Evolutionary conservation across 2,797 vertebrate species (phyloP).

Genomic region (Lutjanus argentimaculatus): DNA sequence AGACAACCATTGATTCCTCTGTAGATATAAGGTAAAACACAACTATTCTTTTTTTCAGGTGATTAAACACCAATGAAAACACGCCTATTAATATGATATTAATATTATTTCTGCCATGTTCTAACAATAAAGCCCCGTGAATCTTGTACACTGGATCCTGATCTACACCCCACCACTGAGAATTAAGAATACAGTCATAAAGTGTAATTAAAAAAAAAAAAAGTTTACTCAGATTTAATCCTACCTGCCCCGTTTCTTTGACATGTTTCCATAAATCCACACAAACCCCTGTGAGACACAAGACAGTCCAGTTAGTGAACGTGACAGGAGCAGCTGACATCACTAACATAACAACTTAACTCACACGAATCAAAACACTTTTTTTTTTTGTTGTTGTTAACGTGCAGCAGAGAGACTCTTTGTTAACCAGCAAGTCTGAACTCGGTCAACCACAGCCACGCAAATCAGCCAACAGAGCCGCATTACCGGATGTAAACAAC

Average conservation of each 20-base stretch:
- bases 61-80: no score
- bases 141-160: no score
- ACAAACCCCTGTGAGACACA: slow-evolving; percentile 74
- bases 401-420: not conserved
- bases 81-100: no score
- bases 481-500: slow-evolving; percentile 85
- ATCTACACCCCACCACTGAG: no score
- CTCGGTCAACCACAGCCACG: slow-evolving; percentile 28
- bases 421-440: not conserved
- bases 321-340: not conserved
- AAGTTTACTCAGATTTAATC: slow-evolving; percentile 27
- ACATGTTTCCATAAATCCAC: slow-evolving; percentile 90
- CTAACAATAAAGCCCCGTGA: no score
- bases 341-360: not conserved
- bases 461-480: slow-evolving; percentile 43
- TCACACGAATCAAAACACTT: rapidly evolving
- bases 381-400: not conserved
- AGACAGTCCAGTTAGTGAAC: slow-evolving; percentile 40
- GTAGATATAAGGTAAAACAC: no score
- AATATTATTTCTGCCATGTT: no score
- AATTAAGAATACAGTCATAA: no score
- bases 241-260: slow-evolving; percentile 90
- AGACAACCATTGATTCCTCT: no score
- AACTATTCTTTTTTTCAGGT: no score
- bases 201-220: slow-evolving; percentile 9